A percentile compares a stretch with the other conserved stretches of the same genome.
Evolutionary conservation across 2,797 vertebrate species (phyloP).

Genomic region (Spheniscus humboldti): DNA sequence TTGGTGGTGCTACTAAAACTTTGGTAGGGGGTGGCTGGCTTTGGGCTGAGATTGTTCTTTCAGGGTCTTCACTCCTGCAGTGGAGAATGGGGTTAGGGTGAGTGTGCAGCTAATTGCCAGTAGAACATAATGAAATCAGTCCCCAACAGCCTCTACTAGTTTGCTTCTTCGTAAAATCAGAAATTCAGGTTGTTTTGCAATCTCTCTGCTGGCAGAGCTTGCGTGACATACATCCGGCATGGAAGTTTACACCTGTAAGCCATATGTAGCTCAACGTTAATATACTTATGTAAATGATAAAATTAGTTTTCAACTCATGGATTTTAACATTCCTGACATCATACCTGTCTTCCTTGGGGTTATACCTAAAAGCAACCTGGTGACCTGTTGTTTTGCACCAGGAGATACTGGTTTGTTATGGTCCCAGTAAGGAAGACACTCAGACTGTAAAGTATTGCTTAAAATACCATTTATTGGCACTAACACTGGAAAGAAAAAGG

Average conservation of each 20-base stretch:
- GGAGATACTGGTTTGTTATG: neutral
- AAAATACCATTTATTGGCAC: neutral
- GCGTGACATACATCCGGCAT: rapidly evolving
- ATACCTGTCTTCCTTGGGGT: neutral
- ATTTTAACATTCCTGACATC: neutral
- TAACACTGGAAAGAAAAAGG: neutral
- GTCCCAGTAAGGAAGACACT: neutral
- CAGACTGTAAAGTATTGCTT: neutral
- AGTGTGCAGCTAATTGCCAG: neutral
- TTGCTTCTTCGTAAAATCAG: neutral
- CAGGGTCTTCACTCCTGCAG: neutral
- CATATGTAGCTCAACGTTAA: neutral
- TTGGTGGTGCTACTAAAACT: neutral
- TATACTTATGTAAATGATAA: neutral
- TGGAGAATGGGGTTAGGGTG: neutral
- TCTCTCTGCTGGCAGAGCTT: neutral
- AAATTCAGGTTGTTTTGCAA: neutral
- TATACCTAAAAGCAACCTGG: neutral
- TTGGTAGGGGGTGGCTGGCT: neutral
- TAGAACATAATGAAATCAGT: neutral
- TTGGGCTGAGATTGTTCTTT: neutral
- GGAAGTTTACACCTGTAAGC: neutral
- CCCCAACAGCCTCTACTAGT: neutral
- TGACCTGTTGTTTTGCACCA: neutral
- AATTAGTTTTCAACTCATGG: neutral